Evolutionary conservation across 2,113 vertebrate genomes (phyloP).

Genomic region (Passerina amoena): DNA sequence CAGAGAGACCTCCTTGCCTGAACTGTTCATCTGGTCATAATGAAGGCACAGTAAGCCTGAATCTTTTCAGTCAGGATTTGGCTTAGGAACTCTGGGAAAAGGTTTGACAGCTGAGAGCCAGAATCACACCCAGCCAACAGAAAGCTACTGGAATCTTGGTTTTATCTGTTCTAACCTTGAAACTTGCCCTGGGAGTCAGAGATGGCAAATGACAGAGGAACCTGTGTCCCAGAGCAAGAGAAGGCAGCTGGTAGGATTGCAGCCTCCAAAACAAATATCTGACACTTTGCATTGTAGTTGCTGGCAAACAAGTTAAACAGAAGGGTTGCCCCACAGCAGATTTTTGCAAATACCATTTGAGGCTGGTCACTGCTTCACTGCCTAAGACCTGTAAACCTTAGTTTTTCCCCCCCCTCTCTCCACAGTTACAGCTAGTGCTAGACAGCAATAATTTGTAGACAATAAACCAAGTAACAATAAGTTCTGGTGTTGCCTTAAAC

Average conservation of each 20-base stretch:
- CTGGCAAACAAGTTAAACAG: neutral
- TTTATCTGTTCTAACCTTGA: neutral
- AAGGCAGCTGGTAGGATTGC: neutral
- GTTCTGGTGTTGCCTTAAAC: neutral
- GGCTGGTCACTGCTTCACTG: neutral
- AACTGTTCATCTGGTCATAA: neutral
- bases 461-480: neutral
- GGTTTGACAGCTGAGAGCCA: neutral
- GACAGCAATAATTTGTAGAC: neutral
- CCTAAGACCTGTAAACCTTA: neutral
- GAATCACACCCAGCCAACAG: neutral
- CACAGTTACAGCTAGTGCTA: neutral
- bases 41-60: neutral
- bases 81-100: neutral
- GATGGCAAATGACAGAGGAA: neutral
- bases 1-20: neutral
- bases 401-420: fast-evolving
- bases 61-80: neutral
- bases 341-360: neutral
- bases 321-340: neutral
- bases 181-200: neutral
- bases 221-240: neutral
- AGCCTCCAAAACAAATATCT: neutral
- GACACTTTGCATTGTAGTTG: neutral
- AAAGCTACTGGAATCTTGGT: neutral